Base-by-base conservation (phyloP, 2,113 vertebrate genomes). In the Taurulus bubalis region DNA sequence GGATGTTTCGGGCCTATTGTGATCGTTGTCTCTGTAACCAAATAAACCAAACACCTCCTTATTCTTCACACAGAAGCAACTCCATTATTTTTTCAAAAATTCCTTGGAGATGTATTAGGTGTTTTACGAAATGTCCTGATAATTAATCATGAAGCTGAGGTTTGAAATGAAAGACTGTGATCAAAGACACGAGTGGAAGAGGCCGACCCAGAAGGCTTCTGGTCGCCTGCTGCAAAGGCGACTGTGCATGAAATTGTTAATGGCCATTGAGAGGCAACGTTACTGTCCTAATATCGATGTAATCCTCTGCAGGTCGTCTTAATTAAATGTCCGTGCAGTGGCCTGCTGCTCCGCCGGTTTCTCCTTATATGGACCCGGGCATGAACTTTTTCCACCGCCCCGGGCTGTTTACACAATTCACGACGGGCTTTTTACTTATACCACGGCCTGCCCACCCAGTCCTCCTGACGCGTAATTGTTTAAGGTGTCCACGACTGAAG, bases 381-480 rank as follows among this genome's bases (percentile, higher is more conserved):
- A 95, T 96, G 96, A 97, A 96, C 96, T 89, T 94, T 95, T 94
- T 92, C 91, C 94, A 91, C 89, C 91, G 95, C 96, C 95, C 67
- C 65, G 75, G 93, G 95, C 91, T 96, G 87, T 96, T 96, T 94
- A 95, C 93, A 94, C 89, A 88, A 87, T 91, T 89, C 91, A 94
- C 87, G 79, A 89, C 80, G 90, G 90, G 87, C 85, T 93, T 93
- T 94, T 87, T 58, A 88, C 83, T 93, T 93, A 92, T 91, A 86
- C 91, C 89, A 73, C 75, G 79, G 84, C 65, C 85, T 95, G 93
- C 90, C 93, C 93, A 92, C 86, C 77, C 82, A 88, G 90, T 89
- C 94, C 92, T 75, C 74, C 73, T 71, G 72, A 75, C 73, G 67
- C 79, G 59, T 69, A 62, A 38, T 85, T 81, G 69, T 77, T 69